phyloP scores from a whole-genome alignment of 2,888 invertebrate genomes.

The Antheraea assamensis region DNA sequence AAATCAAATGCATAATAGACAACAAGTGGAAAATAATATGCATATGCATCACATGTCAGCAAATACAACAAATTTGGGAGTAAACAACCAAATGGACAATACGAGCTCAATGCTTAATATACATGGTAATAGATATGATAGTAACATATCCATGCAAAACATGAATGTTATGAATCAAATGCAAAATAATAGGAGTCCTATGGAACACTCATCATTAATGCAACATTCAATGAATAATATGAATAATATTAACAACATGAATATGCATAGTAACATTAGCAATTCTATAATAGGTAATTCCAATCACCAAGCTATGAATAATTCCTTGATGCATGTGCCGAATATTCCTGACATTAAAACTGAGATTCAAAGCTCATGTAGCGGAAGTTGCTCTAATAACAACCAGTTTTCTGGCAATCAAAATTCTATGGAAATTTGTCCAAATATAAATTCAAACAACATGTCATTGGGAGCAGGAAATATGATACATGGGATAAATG shows the following conservation, averaged over 20 bases:
- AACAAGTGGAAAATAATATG: constrained; percentile 68
- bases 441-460: constrained; percentile 64
- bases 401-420: constrained; percentile 66
- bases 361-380: constrained; percentile 73
- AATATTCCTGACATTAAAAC: constrained; percentile 78
- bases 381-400: constrained; percentile 69
- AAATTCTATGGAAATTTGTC: constrained; percentile 68
- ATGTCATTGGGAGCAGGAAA: constrained; percentile 65
- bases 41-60: constrained; percentile 75
- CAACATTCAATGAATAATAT: constrained; percentile 73
- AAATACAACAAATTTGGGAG: constrained; percentile 59
- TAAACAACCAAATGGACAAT: constrained; percentile 68
- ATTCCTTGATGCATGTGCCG: constrained; percentile 69
- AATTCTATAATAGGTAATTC: constrained; percentile 65
- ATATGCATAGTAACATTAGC: constrained; percentile 67
- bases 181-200: constrained; percentile 66
- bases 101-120: constrained; percentile 60
- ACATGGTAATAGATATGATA: constrained; percentile 70
- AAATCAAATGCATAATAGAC: constrained; percentile 74
- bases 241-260: constrained; percentile 58
- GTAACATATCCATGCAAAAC: constrained; percentile 69
- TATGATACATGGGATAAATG: constrained; percentile 69
- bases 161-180: constrained; percentile 71
- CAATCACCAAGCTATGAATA: constrained; percentile 68
- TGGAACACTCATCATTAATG: constrained; percentile 73